Conservation (phyloP, 2,888 invertebrate species). For the Limnephilus lunatus region DNA sequence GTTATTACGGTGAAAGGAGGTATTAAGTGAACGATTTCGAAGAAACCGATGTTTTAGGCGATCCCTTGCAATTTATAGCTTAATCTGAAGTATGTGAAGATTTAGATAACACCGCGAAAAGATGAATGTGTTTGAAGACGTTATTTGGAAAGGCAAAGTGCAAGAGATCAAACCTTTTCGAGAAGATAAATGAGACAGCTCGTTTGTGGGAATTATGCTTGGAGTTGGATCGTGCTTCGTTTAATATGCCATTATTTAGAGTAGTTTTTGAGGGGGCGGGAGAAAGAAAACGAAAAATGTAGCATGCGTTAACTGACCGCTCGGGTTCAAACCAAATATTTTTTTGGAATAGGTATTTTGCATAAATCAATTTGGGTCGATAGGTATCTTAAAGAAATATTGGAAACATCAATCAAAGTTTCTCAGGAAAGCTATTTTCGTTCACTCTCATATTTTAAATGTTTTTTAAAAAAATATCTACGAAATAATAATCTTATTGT, state of each 20-base stretch:
- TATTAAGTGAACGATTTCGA: constrained; percentile 7
- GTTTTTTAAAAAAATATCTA: too few relatives aligned
- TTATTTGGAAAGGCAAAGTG: constrained; percentile 29
- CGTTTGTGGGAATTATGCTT: constrained; percentile 16
- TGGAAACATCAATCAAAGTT: too few relatives aligned
- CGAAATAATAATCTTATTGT: too few relatives aligned
- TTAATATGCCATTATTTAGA: constrained; percentile 19
- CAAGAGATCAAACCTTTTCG: constrained; percentile 33
- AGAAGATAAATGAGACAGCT: constrained; percentile 25
- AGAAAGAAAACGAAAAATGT: background rate
- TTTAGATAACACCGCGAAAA: constrained; percentile 4
- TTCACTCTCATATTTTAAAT: too few relatives aligned
- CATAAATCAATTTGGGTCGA: background rate
- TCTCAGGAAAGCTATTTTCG: too few relatives aligned
- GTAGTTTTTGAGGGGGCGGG: constrained; percentile 8
- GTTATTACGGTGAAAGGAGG: constrained; percentile 55
- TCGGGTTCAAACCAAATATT: background rate
- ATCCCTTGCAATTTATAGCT: constrained; percentile 43
- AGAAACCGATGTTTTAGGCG: constrained; percentile 26
- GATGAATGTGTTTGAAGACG: constrained; percentile 19
- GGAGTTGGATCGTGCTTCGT: constrained; percentile 14
- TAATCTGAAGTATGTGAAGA: constrained; percentile 44
- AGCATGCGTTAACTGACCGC: background rate
- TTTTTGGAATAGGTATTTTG: background rate
- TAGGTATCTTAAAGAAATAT: background rate